Conservation (phyloP, 1,140 invertebrate species). For the Colletes latitarsis region DNA sequence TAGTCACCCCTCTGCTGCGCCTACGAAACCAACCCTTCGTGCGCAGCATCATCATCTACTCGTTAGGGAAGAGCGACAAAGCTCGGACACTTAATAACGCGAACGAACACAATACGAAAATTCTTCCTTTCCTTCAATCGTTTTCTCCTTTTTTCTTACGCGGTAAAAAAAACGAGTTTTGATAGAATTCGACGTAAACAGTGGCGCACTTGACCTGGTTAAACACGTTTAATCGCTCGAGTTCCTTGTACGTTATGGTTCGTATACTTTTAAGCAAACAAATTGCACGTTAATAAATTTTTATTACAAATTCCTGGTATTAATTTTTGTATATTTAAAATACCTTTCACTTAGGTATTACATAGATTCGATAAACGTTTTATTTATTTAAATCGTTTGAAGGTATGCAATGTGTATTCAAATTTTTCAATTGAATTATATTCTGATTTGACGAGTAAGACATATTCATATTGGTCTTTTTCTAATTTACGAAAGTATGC, state of each 20-base stretch:
- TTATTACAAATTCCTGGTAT: no score
- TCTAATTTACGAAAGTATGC: no score
- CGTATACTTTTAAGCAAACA: no score
- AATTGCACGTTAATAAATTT: no score
- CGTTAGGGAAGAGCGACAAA: background rate
- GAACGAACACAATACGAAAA: background rate
- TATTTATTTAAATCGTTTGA: background rate
- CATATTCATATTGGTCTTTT: no score
- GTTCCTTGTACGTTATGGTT: no score
- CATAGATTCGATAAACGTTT: no score
- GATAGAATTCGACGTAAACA: background rate
- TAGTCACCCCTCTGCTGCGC: background rate
- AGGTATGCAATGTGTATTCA: no score
- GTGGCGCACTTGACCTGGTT: background rate
- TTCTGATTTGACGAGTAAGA: background rate
- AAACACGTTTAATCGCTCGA: no score
- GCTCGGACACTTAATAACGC: background rate
- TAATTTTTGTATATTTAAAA: no score
- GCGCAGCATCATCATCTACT: background rate
- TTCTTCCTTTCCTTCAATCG: background rate
- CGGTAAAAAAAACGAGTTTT: background rate
- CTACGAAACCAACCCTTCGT: slow-evolving; percentile 4
- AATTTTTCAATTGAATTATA: background rate
- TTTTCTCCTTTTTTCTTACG: slow-evolving; percentile 1
- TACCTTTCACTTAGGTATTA: no score